phyloP scores from a whole-genome alignment of 2,797 vertebrate genomes.

The Babyrousa celebensis region DNA sequence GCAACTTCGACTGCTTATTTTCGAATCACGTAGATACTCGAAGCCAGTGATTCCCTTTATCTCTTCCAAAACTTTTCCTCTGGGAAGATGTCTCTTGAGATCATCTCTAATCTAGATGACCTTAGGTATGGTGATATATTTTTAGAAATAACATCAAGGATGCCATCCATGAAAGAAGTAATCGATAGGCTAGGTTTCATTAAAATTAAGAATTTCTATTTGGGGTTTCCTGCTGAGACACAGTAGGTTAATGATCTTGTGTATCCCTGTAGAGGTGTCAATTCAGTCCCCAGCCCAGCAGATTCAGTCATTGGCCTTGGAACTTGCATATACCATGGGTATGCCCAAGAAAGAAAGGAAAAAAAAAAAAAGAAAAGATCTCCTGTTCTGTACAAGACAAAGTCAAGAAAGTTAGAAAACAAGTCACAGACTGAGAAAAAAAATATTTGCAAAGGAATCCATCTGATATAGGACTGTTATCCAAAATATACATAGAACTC shows the following conservation, averaged over 20 bases:
- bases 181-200: neutral
- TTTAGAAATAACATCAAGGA: slow-evolving; percentile 29
- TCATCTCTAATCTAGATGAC: neutral
- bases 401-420: neutral
- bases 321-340: too few relatives aligned
- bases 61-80: neutral
- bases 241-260: too few relatives aligned
- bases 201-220: neutral
- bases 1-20: neutral
- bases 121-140: neutral
- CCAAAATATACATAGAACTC: neutral
- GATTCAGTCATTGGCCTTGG: too few relatives aligned
- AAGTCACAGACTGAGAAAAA: neutral
- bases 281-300: too few relatives aligned
- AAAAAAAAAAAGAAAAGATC: neutral
- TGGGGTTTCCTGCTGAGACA: too few relatives aligned
- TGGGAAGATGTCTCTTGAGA: slow-evolving; percentile 38
- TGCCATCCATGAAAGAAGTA: neutral
- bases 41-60: neutral
- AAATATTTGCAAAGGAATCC: neutral
- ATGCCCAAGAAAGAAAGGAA: too few relatives aligned
- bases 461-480: neutral
- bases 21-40: neutral
- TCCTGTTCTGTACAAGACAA: neutral
- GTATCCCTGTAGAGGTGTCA: too few relatives aligned